Evolutionary conservation across 2,797 vertebrate genomes (phyloP), one percentile per base, ranked within the genome.

Genomic region (Podargus strigoides): DNA sequence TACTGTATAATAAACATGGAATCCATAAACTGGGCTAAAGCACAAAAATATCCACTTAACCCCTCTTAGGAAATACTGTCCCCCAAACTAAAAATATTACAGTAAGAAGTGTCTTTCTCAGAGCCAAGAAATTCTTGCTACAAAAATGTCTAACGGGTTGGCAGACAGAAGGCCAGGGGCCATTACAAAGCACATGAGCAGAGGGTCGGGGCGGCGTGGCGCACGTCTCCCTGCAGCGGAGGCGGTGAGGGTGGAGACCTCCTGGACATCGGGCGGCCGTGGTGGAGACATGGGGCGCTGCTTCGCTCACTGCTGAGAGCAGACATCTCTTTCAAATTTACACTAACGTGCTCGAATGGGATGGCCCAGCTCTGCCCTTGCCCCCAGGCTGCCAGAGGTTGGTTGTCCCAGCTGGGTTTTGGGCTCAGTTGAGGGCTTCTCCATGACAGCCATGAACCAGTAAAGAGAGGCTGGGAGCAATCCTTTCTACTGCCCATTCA

Each of bases 11-110:
- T 94, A 96, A 97, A 97, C 95, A 98, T 94, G 91, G 96, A 98
- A 97, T 98, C 97, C 97, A 97, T 98, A 98, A 98, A 98, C 91
- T 96, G 97, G 97, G 98, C 97, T 98, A 98, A 97, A 97, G 97
- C 97, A 89, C 98, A 98, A 98, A 98, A 98, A 97, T 96, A 96
- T 97, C 96, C 97, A 97, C 93, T 97, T 95, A 96, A 97, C 85
- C 91, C 96, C 93, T 97, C 93, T 97, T 97, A 97, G 97, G 98
- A 98, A 98, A 98, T 96, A 94, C 96, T 97, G 94, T 96, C 77
- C 95, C 94, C 97, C 97, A 83, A 97, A 98, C 97, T 95, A 98
- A 98, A 97, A 98, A 97, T 94, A 82, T 95, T 97, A 98, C 89
- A 97, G 96, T 97, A 98, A 97, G 97, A 98, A 98, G 97, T 97